Conservation (phyloP, 2,888 invertebrate genomes). For the Rotaria macrura region DNA sequence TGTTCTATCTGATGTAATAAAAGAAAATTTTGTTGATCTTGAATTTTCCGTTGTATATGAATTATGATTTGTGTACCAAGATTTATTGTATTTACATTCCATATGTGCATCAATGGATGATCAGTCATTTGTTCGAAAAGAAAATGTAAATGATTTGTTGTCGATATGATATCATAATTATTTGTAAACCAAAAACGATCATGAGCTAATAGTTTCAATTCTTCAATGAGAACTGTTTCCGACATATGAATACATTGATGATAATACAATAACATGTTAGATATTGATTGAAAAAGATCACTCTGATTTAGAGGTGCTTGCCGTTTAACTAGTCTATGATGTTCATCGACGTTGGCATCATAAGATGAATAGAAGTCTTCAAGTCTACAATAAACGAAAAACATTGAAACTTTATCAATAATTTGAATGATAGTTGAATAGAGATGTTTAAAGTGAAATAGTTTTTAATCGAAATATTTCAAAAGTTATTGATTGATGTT, state of each 20-base stretch:
- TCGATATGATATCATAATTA: not conserved
- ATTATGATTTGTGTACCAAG: not conserved
- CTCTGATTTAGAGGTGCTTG: not conserved
- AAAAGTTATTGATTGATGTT: too few species aligned
- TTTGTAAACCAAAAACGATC: slow-evolving; percentile 12
- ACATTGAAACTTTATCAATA: too few species aligned
- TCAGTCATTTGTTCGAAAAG: slow-evolving; percentile 13
- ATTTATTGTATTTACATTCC: slow-evolving; percentile 1
- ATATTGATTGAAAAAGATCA: not conserved
- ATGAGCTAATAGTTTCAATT: not conserved
- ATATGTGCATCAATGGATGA: not conserved
- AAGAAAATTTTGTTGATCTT: not conserved
- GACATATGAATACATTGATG: slow-evolving; percentile 2
- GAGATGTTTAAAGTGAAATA: too few species aligned
- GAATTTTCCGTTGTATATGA: slow-evolving; percentile 11
- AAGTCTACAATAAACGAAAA: not conserved
- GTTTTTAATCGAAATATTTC: too few species aligned
- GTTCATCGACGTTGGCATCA: not conserved
- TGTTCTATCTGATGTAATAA: not conserved
- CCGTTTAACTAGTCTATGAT: not conserved
- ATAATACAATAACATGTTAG: not conserved
- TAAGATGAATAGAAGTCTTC: not conserved
- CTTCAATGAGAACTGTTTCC: not conserved
- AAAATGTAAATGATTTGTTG: not conserved
- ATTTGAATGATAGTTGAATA: too few species aligned